Percentiles rank a stretch among this genome's conserved stretches.
Conservation (phyloP, 2,797 vertebrate species). For the Pangasius mekongensis region DNA sequence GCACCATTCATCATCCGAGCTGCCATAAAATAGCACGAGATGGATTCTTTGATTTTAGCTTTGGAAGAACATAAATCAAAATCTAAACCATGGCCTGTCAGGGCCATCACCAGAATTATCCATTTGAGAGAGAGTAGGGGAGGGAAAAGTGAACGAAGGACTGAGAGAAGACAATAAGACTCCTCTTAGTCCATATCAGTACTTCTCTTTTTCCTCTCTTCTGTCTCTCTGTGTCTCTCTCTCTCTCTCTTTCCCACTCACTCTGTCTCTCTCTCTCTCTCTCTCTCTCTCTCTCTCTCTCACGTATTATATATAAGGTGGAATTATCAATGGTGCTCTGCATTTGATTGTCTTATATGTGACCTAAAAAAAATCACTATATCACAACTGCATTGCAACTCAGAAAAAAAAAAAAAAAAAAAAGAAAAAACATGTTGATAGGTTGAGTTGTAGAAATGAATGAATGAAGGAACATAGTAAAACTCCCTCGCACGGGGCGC, state of each 20-base stretch:
- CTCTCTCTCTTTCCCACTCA: constrained; percentile 4
- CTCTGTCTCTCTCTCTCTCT: background rate
- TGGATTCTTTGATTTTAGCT: constrained; percentile 99
- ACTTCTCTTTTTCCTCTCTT: constrained; percentile 27
- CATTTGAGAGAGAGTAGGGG: constrained; percentile 74
- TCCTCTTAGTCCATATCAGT: constrained; percentile 46
- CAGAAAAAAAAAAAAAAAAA: background rate
- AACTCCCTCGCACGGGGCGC: constrained; percentile 40
- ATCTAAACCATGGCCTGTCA: constrained; percentile 99
- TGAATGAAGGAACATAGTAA: background rate
- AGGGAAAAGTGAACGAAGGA: constrained; percentile 49
- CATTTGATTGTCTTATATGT: background rate
- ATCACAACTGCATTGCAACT: background rate
- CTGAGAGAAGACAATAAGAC: constrained; percentile 69
- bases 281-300: background rate
- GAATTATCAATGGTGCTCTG: background rate
- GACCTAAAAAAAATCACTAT: background rate
- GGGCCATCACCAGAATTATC: constrained; percentile 99
- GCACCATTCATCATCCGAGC: constrained; percentile 99
- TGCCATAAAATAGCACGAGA: constrained; percentile 99
- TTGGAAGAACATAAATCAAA: constrained; percentile 99
- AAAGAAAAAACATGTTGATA: background rate
- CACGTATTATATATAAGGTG: background rate
- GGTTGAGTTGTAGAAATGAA: background rate
- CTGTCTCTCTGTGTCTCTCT: background rate